Percentiles rank a stretch among this genome's conserved stretches.
phyloP scores from a whole-genome alignment of 2,888 invertebrate species.

The Mimumesa dahlbomi region DNA sequence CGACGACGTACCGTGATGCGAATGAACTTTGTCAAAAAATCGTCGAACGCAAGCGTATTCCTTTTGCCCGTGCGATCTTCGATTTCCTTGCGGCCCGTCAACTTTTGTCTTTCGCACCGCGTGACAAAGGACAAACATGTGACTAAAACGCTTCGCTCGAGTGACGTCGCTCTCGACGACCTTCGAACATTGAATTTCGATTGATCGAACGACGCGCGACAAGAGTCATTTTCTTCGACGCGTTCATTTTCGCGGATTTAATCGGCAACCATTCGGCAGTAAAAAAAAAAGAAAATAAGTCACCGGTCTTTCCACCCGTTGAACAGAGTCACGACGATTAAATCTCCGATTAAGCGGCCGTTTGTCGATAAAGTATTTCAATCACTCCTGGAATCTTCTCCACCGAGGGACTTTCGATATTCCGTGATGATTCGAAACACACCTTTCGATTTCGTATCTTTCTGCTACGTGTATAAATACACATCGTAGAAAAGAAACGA shows the following conservation, averaged over 20 bases:
- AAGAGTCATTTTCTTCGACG: neutral
- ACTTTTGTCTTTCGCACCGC: slow-evolving; percentile 31
- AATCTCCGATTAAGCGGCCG: too few relatives aligned
- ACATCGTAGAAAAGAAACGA: too few relatives aligned
- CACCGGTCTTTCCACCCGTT: too few relatives aligned
- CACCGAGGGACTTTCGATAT: too few relatives aligned
- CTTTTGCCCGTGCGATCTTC: neutral
- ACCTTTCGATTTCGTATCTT: too few relatives aligned
- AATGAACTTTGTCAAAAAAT: neutral
- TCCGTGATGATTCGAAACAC: too few relatives aligned
- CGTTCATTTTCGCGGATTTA: neutral
- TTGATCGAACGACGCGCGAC: slow-evolving; percentile 21
- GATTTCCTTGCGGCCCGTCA: neutral
- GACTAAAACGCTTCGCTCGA: slow-evolving; percentile 37
- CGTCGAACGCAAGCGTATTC: neutral
- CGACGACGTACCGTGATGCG: too few relatives aligned
- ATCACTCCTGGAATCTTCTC: too few relatives aligned
- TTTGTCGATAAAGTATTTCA: too few relatives aligned
- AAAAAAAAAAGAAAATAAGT: neutral
- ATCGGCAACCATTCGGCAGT: neutral
- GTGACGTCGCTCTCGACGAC: slow-evolving; percentile 47
- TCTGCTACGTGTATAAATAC: too few relatives aligned
- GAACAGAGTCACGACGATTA: too few relatives aligned
- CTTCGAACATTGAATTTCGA: slow-evolving; percentile 49
- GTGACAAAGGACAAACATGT: slow-evolving; percentile 53